Base-by-base conservation (phyloP, 1,140 invertebrate species). In the Atopsyche davidsoni region DNA sequence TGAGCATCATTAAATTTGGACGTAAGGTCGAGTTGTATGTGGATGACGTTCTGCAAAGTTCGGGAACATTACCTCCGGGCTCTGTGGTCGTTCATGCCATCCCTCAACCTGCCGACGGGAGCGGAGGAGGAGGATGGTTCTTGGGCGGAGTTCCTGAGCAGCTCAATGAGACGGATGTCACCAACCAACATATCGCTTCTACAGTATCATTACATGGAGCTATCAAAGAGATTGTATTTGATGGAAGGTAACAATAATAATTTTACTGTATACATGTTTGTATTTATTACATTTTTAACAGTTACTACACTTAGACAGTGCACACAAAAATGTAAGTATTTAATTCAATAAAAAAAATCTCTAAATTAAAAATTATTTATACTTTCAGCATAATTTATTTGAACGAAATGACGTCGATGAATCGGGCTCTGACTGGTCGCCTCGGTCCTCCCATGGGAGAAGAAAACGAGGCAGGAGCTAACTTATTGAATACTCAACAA, bases 151-250 rank as follows among this genome's bases (percentile, higher is more conserved):
- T 83, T 10, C 80, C 79, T 1, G 52, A 64, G 13, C 65, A 70
- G 35, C 72, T 78, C 10, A 72, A 75, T 43, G 70, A 73, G 31
- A 70, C 72, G 6, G 73, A 73, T 23, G 73, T 79, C 64, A 72
- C 77, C 3, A 69, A 55, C 42, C 52, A 58, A 74, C 0, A 79
- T 76, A 0, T 70, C 62, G 16, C 59, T 68, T 34, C 73, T 75
- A 38, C 66, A 86, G 4, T 73, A 76, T 46, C 57, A 13, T 22
- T 58, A 2, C 39, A 38, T n/a, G 90, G 90, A 21, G 82, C 86
- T 4, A 83, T 94, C 16, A 82, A 81, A 57, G 86, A 94, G 70
- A 78, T 86, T 13, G 81, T 89, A 46, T 82, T 91, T 51, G 86
- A 89, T 62, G 81, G 88, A 55, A 74, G 79, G 84, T 87, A 70